These are phyloP conservation scores for Calyptomena viridis DNA, from an alignment of 2,113 vertebrate genomes.

Conservation along the genomic window DNA sequence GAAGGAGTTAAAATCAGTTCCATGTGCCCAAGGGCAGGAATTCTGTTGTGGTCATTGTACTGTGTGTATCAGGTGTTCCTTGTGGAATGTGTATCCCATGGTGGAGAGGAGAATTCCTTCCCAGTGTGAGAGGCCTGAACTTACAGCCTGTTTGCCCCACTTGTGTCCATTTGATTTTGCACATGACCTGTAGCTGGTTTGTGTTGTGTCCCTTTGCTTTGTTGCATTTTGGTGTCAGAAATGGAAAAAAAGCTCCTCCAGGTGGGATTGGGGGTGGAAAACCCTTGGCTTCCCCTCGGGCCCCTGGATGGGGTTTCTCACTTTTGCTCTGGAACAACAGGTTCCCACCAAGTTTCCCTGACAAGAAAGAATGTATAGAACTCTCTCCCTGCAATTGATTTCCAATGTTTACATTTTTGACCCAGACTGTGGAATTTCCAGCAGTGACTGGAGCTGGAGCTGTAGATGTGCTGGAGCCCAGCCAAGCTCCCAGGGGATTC, in stretches of 20 bases:
- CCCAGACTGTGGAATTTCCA: conserved; percentile 78
- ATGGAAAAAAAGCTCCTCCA: not conserved
- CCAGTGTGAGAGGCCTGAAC: conserved; percentile 23
- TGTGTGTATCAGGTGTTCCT: conserved; percentile 68
- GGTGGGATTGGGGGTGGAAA: not conserved
- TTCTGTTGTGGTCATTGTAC: conserved; percentile 64
- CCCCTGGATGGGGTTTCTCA: conserved; percentile 8
- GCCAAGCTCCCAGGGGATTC: conserved; percentile 60
- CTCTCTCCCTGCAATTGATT: conserved; percentile 76
- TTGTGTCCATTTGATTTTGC: conserved; percentile 66
- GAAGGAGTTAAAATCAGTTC: conserved; percentile 64
- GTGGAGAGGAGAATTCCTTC: conserved; percentile 45
- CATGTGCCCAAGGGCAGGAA: conserved; percentile 58
- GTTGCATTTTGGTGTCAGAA: conserved; percentile 12
- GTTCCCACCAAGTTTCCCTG: conserved; percentile 70
- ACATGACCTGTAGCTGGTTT: conserved; percentile 65
- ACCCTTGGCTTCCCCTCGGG: conserved; percentile 1
- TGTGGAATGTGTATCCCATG: conserved; percentile 58
- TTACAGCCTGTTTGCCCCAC: conserved; percentile 27
- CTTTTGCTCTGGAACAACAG: conserved; percentile 45
- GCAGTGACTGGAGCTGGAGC: conserved; percentile 69
- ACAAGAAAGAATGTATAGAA: conserved; percentile 85
- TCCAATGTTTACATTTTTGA: conserved; percentile 84
- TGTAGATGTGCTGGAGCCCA: conserved; percentile 63
- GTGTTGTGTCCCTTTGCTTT: conserved; percentile 46